phyloP scores from a whole-genome alignment of 2,888 invertebrate genomes.

The Cheilosia soror region DNA sequence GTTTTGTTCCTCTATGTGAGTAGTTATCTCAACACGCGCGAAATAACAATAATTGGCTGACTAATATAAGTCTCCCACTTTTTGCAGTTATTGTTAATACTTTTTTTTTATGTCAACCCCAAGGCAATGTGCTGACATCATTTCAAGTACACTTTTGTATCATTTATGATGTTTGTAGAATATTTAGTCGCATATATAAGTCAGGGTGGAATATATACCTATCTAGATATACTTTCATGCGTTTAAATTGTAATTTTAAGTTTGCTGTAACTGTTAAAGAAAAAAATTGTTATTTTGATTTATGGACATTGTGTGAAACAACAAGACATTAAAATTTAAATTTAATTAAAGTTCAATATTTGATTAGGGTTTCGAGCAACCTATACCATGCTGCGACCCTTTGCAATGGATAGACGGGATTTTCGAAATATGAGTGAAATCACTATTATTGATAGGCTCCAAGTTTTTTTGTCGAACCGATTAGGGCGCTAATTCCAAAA shows the following conservation, averaged over 20 bases:
- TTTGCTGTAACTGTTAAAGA: too few species aligned
- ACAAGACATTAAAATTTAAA: too few species aligned
- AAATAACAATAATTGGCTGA: slow-evolving; percentile 73
- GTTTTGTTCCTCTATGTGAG: slow-evolving; percentile 46
- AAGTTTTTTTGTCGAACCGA: too few species aligned
- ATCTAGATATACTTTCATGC: background rate
- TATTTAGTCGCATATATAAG: slow-evolving; percentile 9
- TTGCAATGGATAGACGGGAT: too few species aligned
- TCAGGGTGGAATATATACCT: slow-evolving; percentile 2
- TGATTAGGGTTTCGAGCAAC: too few species aligned
- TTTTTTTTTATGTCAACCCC: slow-evolving; percentile 63
- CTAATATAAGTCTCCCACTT: slow-evolving; percentile 66
- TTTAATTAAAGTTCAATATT: too few species aligned
- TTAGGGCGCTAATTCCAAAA: too few species aligned
- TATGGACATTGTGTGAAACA: too few species aligned
- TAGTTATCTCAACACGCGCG: slow-evolving; percentile 72
- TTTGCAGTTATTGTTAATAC: slow-evolving; percentile 58
- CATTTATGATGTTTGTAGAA: slow-evolving; percentile 64
- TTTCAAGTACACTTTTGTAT: slow-evolving; percentile 64
- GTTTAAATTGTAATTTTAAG: background rate
- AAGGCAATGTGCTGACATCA: slow-evolving; percentile 72
- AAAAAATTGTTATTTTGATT: too few species aligned
- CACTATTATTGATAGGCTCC: too few species aligned
- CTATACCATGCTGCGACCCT: too few species aligned
- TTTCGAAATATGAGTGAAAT: too few species aligned